phyloP scores from a whole-genome alignment of 2,888 invertebrate genomes.

The Monochamus alternatus region DNA sequence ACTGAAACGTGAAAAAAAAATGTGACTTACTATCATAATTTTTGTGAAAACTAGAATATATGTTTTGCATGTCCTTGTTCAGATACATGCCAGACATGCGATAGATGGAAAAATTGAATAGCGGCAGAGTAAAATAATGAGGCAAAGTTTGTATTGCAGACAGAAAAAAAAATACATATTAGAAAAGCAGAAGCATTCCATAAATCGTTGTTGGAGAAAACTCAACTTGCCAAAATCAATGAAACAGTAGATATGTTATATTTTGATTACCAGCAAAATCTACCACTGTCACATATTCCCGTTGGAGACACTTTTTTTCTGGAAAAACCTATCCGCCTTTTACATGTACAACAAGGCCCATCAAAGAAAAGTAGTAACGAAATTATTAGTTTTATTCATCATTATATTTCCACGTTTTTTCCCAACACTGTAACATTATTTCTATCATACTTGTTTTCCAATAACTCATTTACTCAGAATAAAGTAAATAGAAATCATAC shows the following conservation, averaged over 20 bases:
- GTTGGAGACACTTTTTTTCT: constrained; percentile 53
- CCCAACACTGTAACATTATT: constrained; percentile 21
- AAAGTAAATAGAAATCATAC: constrained; percentile 37
- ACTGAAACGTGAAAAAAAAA: background rate
- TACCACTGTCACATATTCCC: constrained; percentile 48
- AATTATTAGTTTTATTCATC: constrained; percentile 29
- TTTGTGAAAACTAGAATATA: constrained; percentile 43
- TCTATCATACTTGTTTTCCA: constrained; percentile 38
- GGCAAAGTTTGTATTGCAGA: constrained; percentile 39
- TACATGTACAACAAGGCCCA: constrained; percentile 49
- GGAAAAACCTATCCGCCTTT: constrained; percentile 38
- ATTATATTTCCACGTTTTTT: constrained; percentile 17
- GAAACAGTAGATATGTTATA: constrained; percentile 46
- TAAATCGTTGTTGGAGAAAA: constrained; percentile 45
- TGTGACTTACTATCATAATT: constrained; percentile 44
- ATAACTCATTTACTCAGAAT: constrained; percentile 38
- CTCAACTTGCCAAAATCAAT: constrained; percentile 45
- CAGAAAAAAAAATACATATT: constrained; percentile 38
- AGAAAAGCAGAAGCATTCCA: constrained; percentile 51
- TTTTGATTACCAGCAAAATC: constrained; percentile 56
- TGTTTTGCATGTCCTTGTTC: constrained; percentile 39
- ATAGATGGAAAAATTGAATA: constrained; percentile 44
- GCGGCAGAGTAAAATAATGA: constrained; percentile 38
- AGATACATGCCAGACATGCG: constrained; percentile 47
- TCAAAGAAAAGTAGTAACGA: constrained; percentile 45